Base-by-base conservation (phyloP, 1,140 invertebrate species). In the Chionoecetes opilio region DNA sequence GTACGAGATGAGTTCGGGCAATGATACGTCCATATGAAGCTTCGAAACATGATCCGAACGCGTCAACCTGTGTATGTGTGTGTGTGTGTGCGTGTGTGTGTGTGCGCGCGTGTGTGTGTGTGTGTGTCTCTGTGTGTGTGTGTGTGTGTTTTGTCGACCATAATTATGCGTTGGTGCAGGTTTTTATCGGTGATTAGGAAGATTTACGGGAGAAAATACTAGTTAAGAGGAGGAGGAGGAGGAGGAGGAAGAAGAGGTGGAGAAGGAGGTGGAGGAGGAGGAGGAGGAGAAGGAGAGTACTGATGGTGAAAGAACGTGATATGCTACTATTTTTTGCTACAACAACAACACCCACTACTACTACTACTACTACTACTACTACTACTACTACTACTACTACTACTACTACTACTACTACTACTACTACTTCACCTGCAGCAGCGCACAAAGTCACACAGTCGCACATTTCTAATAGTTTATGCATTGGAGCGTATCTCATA, bases 341-440 rank as follows among this genome's bases (percentile, higher is more conserved):
- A n/a, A n/a, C n/a, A n/a, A n/a, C n/a, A n/a, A n/a, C n/a, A n/a
- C n/a, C 8, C 26, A 21, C 6, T 75, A 75, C 63, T 75, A 1
- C 63, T 75, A n/a, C 63, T 75, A 75, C 63, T 75, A 75, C 63
- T 75, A 75, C 63, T 75, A 75, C 63, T 75, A 75, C 63, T 75
- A 75, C 63, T 75, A 75, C 63, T 75, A 75, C 63, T 75, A 75
- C 63, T 75, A 75, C 63, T 75, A 75, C 63, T 75, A 75, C 63
- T 75, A n/a, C 63, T 75, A 75, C 63, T 75, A 75, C 63, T 75
- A 75, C 63, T 75, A 75, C n/a, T 53, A 53, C 46, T 53, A 53
- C 46, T 53, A 53, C 46, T 53, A 53, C 46, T 9, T 14, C 46
- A 1, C 11, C 46, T 53, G 21, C 46, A n/a, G n/a, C 38, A 41